Conservation (phyloP, 1,140 invertebrate species). For the Neelides sp. region DNA sequence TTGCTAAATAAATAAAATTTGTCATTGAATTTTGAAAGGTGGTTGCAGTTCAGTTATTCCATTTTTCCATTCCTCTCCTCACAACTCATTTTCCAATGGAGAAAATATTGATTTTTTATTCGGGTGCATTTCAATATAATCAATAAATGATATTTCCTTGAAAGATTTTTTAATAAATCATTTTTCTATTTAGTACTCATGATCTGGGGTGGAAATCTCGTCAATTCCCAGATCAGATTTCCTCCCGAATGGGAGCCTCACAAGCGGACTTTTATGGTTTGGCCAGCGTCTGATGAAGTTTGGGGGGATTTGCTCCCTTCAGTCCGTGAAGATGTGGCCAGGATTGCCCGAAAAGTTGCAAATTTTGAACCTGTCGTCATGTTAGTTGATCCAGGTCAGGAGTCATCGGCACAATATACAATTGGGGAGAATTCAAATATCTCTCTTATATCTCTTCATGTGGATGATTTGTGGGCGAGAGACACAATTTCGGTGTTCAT, state of each 20-base stretch:
- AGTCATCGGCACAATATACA: neutral
- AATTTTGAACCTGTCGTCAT: slow-evolving; percentile 5
- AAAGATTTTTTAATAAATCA: too few relatives aligned
- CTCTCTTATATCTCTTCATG: neutral
- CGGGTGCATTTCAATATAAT: too few relatives aligned
- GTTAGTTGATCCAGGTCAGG: neutral
- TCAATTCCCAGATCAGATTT: too few relatives aligned
- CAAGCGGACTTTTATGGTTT: slow-evolving; percentile 6
- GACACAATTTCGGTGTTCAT: slow-evolving; percentile 7
- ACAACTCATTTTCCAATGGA: too few relatives aligned
- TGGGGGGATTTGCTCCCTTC: neutral
- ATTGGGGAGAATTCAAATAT: neutral
- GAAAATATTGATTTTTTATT: too few relatives aligned
- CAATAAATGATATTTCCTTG: too few relatives aligned
- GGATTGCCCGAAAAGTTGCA: slow-evolving; percentile 8
- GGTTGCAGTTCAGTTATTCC: too few relatives aligned
- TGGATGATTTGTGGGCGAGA: slow-evolving; percentile 8
- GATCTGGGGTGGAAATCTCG: too few relatives aligned
- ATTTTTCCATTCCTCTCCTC: too few relatives aligned
- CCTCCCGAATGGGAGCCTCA: slow-evolving; percentile 9
- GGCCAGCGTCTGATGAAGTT: neutral
- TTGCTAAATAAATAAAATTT: too few relatives aligned
- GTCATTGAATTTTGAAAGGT: too few relatives aligned
- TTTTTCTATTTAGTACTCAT: too few relatives aligned
- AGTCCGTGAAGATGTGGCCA: slow-evolving; percentile 7